These are phyloP conservation scores for Malurus cyaneus DNA, from an alignment of 2,113 vertebrate genomes.

Conservation along the genomic window DNA sequence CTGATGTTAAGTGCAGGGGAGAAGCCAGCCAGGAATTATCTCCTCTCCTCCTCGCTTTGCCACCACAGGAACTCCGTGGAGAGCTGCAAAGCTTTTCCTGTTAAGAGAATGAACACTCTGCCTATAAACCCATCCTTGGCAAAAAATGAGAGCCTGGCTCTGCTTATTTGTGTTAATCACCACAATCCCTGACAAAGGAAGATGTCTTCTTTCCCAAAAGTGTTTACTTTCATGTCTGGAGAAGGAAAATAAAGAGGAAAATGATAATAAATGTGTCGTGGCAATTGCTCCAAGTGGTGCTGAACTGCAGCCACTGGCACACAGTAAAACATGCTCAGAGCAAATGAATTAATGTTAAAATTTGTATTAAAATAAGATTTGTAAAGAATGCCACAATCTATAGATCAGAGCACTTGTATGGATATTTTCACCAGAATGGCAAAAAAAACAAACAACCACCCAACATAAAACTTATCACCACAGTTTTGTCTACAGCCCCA, in stretches of 20 bases:
- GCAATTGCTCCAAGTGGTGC: background rate
- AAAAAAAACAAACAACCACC: too few species aligned
- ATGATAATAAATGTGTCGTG: background rate
- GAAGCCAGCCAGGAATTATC: background rate
- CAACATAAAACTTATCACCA: background rate
- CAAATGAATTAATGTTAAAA: background rate
- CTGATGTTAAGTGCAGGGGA: background rate
- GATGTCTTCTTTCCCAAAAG: background rate
- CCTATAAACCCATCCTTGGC: background rate
- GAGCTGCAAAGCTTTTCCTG: background rate
- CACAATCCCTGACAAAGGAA: background rate
- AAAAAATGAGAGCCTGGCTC: background rate
- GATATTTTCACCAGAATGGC: background rate
- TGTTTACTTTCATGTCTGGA: background rate
- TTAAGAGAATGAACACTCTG: background rate
- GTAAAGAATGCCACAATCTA: background rate
- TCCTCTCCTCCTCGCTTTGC: background rate
- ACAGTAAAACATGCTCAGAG: background rate
- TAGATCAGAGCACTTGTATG: background rate
- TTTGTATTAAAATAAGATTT: background rate
- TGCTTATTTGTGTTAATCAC: conserved; percentile 31
- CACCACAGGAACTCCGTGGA: background rate
- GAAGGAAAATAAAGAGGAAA: background rate
- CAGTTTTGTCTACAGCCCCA: background rate
- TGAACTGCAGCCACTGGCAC: background rate